phyloP scores from a whole-genome alignment of 2,797 vertebrate species.

The Phrynocephalus vlangalii region DNA sequence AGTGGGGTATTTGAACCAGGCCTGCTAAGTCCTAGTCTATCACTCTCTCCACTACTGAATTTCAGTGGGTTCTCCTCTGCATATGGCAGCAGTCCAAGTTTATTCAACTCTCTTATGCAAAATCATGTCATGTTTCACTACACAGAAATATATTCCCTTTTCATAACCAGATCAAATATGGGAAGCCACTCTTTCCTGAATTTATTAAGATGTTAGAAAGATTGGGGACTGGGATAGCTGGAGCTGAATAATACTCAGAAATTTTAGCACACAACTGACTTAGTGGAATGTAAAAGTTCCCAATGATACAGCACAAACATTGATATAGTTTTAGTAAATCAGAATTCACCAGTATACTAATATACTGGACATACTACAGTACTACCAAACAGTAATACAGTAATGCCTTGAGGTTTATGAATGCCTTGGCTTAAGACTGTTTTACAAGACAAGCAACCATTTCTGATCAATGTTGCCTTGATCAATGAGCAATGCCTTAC shows the following conservation, averaged over 20 bases:
- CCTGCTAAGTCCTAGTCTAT: too few relatives aligned
- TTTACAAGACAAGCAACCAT: too few relatives aligned
- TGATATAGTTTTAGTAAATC: neutral
- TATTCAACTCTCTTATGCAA: neutral
- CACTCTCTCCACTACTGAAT: too few relatives aligned
- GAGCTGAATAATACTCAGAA: neutral
- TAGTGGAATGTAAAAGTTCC: neutral
- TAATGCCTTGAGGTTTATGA: too few relatives aligned
- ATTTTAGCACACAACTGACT: neutral
- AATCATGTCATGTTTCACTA: neutral
- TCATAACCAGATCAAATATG: neutral
- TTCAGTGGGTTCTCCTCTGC: too few relatives aligned
- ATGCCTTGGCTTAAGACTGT: too few relatives aligned
- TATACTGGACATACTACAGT: neutral
- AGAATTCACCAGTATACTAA: slow-evolving; percentile 3
- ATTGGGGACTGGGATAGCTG: too few relatives aligned
- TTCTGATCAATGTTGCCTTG: too few relatives aligned
- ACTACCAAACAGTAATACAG: neutral
- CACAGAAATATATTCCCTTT: neutral
- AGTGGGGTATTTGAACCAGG: too few relatives aligned
- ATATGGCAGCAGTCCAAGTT: too few relatives aligned
- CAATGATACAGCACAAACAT: neutral
- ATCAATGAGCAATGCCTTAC: too few relatives aligned
- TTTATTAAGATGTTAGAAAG: neutral
- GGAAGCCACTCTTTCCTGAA: too few relatives aligned